A percentile compares a stretch with the other conserved stretches of the same genome.
Evolutionary conservation across 2,113 vertebrate genomes (phyloP).

Genomic region (Gobio gobio): DNA sequence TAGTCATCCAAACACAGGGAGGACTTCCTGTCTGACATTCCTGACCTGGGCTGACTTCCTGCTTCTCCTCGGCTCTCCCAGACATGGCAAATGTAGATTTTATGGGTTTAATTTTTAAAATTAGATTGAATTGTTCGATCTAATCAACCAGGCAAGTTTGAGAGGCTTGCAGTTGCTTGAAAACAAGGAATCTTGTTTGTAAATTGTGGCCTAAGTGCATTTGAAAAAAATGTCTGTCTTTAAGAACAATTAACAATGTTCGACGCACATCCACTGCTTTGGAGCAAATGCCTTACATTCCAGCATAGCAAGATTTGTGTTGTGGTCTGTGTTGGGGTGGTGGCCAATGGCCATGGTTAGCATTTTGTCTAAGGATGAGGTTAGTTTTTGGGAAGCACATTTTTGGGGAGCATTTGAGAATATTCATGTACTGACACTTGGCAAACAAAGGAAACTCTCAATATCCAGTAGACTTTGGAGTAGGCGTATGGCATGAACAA

Average conservation of each 20-base stretch:
- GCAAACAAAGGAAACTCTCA: not conserved
- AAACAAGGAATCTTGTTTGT: not conserved
- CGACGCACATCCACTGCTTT: not conserved
- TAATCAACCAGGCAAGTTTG: not conserved
- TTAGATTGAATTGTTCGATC: not conserved
- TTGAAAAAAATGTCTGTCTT: not conserved
- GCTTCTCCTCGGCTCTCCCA: slow-evolving; percentile 56
- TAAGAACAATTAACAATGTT: slow-evolving; percentile 25
- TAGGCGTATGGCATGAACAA: not conserved
- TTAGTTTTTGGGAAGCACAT: not conserved
- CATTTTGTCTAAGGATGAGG: slow-evolving; percentile 12
- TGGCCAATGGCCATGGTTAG: not conserved
- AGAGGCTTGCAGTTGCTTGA: not conserved
- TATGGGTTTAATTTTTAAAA: not conserved
- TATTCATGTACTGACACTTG: not conserved
- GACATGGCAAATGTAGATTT: slow-evolving; percentile 16
- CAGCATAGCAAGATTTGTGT: not conserved
- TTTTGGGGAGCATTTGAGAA: not conserved
- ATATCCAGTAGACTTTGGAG: not conserved
- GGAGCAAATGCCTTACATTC: slow-evolving; percentile 2
- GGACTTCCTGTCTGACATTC: slow-evolving; percentile 82
- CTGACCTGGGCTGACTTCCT: slow-evolving; percentile 75
- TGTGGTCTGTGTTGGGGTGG: slow-evolving; percentile 13
- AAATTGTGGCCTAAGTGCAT: not conserved
- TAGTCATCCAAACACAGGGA: slow-evolving; percentile 60